Evolutionary conservation across 2,888 invertebrate genomes (phyloP), one percentile per base, ranked within the genome.

Genomic region (Luperina testacea): DNA sequence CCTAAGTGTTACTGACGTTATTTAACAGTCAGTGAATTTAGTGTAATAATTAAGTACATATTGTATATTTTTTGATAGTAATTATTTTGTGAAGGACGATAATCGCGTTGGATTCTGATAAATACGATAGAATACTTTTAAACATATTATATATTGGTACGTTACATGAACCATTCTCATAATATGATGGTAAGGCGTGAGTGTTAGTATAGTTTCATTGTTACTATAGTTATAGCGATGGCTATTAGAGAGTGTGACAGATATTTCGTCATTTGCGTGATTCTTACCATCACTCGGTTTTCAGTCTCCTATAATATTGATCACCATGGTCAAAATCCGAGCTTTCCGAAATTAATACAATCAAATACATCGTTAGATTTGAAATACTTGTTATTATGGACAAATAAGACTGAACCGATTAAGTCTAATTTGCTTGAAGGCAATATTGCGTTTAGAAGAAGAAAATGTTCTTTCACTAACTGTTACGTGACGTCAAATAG

Each of bases 311-410:
- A 74, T 51, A 81, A 69, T 51, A 69, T 80, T n/a, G 32, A 74
- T 45, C 42, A 65, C 64, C 65, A 70, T 32, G 32, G 9, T 59
- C 48, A 59, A n/a, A 42, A 42, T 27, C 6, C 32, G 2, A 67
- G 64, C 6, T 11, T 38, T 15, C n/a, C 63, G 17, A 38, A 3
- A 63, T 27, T 32, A 24, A 11, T 17, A 13, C 32, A 15, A 15
- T n/a, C 53, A 32, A 61, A 69, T 5, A 42, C n/a, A 59, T 42
- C 71, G 27, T 27, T 15, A 1, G 72, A 72, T 57, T 75, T 93
- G 17, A 94, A 93, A 87, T 92, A 94, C 76, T 93, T 95, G 75
- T 85, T 95, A 63, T 87, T 91, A 78, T 95, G 95, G 95, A 95
- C 70, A 6, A 82, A 92, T 17, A 78, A 85, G 8, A 90, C 84